These are phyloP conservation scores for Lissonota sp. DNA, from an alignment of 2,888 invertebrate species.

Conservation along the genomic window DNA sequence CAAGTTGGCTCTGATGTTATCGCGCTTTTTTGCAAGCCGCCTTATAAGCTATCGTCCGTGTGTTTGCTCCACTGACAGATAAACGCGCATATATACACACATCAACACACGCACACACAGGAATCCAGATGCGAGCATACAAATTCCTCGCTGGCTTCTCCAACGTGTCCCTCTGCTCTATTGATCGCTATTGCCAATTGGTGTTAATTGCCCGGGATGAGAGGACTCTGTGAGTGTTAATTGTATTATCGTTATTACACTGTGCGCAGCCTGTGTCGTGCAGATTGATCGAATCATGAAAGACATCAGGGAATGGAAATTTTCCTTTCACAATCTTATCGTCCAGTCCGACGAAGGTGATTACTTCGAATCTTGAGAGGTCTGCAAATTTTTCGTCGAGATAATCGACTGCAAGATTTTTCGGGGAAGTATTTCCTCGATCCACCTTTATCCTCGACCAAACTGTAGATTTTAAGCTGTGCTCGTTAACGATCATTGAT, in stretches of 20 bases:
- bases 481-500: conserved; percentile 48
- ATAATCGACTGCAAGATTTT: not conserved
- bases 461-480: not conserved
- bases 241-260: conserved; percentile 39
- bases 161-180: not conserved
- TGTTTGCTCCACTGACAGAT: no score
- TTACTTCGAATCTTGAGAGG: not conserved
- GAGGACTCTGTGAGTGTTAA: conserved; percentile 21
- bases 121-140: not conserved
- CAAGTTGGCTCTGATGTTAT: conserved; percentile 47
- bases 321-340: not conserved
- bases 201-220: conserved; percentile 46
- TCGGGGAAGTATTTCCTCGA: not conserved
- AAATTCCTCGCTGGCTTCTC: conserved; percentile 14
- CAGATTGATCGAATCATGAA: conserved; percentile 42
- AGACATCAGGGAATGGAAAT: conserved; percentile 11
- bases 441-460: not conserved
- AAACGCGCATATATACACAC: not conserved
- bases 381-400: not conserved
- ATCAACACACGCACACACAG: not conserved
- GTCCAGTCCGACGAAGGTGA: not conserved
- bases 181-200: conserved; percentile 29
- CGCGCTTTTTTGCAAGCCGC: conserved; percentile 22
- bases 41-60: not conserved
- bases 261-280: not conserved